Base-by-base conservation (phyloP, 2,797 vertebrate genomes). In the Notamacropus eugenii region DNA sequence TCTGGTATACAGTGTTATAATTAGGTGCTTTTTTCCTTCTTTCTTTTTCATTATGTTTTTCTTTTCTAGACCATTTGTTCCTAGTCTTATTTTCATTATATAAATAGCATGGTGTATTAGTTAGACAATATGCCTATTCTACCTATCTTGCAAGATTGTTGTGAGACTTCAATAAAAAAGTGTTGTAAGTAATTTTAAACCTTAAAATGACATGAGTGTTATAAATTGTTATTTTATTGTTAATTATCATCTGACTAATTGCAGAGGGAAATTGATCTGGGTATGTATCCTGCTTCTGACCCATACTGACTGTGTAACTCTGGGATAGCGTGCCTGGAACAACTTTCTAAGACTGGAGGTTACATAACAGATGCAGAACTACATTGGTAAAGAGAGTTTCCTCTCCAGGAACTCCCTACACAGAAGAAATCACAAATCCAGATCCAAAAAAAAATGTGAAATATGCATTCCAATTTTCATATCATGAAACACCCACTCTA, bases 401-500 rank as follows among this genome's bases (percentile, higher is more conserved):
- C 40, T 82, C 22, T 46, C 19, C 1, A 40, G 1, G 67, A 22
- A 40, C 67, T 82, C 40, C 74, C n/a, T 82, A 46, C 1, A 46
- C 46, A 40, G 74, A 82, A 82, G 74, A 82, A 46, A 46, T 82
- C 40, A 46, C 40, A 82, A 82, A 22, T 46, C 40, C 74, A 82
- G 74, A 82, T 52, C 1, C 0, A 24, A 82, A 40, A 74, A 40
- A 74, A 82, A 74, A 46, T 11, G 74, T 11, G 74, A 46, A 82
- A 82, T 82, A 46, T 74, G 40, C 52, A 95, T 92, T 74, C 52
- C 74, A 91, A 91, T 95, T 96, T 97, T 96, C 74, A 55, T 93
- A 92, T 96, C 91, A 92, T 94, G 96, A 97, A 97, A 96, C 93
- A 96, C 93, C 93, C 59, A 97, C 92, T 95, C 90, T 94, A 46